Conservation (phyloP, 2,797 vertebrate species). For the Cossypha caffra region DNA sequence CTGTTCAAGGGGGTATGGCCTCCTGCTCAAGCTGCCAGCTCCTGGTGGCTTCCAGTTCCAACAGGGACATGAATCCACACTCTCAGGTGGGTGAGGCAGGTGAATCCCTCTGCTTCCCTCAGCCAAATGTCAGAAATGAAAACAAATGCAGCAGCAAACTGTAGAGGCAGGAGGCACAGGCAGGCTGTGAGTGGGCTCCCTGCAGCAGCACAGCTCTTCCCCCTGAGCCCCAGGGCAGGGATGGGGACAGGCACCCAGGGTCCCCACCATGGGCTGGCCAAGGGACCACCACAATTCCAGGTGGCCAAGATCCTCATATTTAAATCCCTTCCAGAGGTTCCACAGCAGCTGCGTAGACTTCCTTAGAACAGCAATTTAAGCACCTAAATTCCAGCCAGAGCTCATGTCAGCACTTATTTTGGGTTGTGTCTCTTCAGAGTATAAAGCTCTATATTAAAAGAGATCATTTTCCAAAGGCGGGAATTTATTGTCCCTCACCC, state of each 20-base stretch:
- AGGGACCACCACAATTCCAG: neutral
- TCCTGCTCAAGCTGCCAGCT: neutral
- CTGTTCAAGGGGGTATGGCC: accelerated
- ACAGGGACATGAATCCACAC: accelerated
- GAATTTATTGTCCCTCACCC: neutral
- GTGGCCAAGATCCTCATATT: neutral
- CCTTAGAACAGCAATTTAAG: neutral
- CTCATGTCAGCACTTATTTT: neutral
- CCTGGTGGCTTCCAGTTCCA: neutral
- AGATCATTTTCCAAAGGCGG: neutral
- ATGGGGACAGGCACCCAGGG: neutral
- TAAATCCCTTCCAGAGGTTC: neutral
- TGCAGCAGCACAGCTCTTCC: neutral
- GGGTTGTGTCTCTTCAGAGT: neutral
- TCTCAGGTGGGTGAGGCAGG: neutral
- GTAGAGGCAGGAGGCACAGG: neutral
- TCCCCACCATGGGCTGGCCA: accelerated
- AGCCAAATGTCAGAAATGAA: neutral
- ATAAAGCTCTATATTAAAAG: neutral
- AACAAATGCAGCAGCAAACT: accelerated
- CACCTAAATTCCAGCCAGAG: neutral
- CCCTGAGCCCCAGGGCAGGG: accelerated
- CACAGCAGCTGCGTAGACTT: accelerated
- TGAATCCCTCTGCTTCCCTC: neutral
- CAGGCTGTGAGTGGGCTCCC: neutral